Base-by-base conservation (phyloP, 2,113 vertebrate genomes). In the Rattus norvegicus region DNA sequence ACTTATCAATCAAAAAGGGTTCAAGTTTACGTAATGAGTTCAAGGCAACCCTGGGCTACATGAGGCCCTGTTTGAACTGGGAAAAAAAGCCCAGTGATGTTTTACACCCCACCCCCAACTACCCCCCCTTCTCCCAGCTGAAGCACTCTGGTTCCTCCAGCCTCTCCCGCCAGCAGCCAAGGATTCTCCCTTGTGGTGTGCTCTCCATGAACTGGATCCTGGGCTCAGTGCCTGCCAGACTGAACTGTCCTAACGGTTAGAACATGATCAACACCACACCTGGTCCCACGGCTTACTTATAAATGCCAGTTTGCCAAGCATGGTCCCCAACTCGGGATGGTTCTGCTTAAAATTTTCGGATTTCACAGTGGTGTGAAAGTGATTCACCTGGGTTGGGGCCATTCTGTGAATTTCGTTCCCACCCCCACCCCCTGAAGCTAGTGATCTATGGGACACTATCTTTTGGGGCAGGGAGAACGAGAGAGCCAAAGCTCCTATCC, bases 351-450 rank as follows among this genome's bases (percentile, higher is more conserved):
- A 83, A 16, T 17, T 33, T 83, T 83, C 17, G 19, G 76, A 54
- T 36, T 39, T 49, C 49, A n/a, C 22, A 67, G 12, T 54, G 36
- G 49, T 22, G 36, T 65, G 79, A 69, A 54, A 59, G 65, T 30
- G 65, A 70, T 56, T n/a, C 49, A 5, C 24, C 7, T 43, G 59
- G 24, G 3, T n/a, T 14, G 22, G 33, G 54, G 80, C 36, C 54
- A 36, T 59, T 47, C 81, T 84, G 81, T 84, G 56, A 43, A 17
- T 28, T 63, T 63, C 26, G 22, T 10, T 52, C 7, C 7, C 1
- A 0, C 9, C 10, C 20, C 9, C 17, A 3, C 7, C 63, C 11
- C 24, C 43, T 28, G 3, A 0, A 24, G n/a, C 56, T 28, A 0
- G 56, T 63, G 81, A 84, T 43, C 59, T 28, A 24, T 84, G 24